These are phyloP conservation scores for Spisula subtruncata DNA, from an alignment of 2,888 invertebrate species.

Conservation along the genomic window DNA sequence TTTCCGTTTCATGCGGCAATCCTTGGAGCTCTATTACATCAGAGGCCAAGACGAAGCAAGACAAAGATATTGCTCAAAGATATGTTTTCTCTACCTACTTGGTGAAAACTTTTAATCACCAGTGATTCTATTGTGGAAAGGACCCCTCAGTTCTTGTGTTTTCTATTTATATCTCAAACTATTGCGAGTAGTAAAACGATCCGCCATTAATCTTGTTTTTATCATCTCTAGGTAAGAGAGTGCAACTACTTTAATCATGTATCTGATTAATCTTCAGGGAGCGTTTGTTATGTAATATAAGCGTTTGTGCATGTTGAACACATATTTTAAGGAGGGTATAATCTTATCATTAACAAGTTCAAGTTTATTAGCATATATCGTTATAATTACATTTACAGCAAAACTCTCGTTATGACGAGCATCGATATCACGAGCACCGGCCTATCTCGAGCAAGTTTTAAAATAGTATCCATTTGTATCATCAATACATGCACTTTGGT, in stretches of 20 bases:
- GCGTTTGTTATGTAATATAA: slow-evolving; percentile 5
- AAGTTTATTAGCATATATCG: too few species aligned
- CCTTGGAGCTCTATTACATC: background rate
- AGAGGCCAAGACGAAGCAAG: background rate
- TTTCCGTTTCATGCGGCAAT: slow-evolving; percentile 16
- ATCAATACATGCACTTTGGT: too few species aligned
- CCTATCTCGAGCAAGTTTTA: too few species aligned
- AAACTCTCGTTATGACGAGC: too few species aligned
- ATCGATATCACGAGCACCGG: too few species aligned
- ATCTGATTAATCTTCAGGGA: background rate
- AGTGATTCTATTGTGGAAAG: background rate
- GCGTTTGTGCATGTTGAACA: background rate
- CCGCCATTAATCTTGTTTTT: background rate
- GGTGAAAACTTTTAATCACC: background rate
- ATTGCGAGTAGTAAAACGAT: background rate
- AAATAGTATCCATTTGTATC: too few species aligned
- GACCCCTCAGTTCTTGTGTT: background rate
- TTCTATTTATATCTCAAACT: background rate
- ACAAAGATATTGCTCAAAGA: slow-evolving; percentile 2
- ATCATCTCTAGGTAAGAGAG: slow-evolving; percentile 7
- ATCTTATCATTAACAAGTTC: background rate
- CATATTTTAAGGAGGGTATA: background rate
- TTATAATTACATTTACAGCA: too few species aligned
- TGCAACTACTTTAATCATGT: background rate
- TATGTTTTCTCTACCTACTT: background rate